phyloP scores from a whole-genome alignment of 2,888 invertebrate species.

The Nephrotoma appendiculata region DNA sequence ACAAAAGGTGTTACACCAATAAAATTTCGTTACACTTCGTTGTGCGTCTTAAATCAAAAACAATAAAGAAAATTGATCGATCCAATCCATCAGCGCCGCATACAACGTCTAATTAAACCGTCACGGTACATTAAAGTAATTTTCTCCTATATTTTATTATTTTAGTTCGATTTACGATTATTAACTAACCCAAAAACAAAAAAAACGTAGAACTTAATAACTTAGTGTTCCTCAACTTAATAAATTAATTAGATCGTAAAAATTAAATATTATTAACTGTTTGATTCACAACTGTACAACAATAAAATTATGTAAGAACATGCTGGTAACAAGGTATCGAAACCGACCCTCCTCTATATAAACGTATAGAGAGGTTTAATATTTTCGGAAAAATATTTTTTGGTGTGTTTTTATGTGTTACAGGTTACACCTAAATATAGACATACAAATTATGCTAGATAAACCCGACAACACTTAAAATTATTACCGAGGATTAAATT shows the following conservation, averaged over 20 bases:
- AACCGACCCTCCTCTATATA: not conserved
- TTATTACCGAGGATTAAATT: not conserved
- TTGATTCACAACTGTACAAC: not conserved
- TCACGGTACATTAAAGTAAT: not conserved
- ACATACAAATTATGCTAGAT: not conserved
- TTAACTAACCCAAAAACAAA: not conserved
- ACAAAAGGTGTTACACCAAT: not conserved
- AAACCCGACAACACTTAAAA: not conserved
- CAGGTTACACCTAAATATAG: not conserved
- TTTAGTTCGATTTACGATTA: not conserved
- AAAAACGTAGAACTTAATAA: not conserved
- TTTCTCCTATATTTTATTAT: not conserved
- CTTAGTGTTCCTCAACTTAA: not conserved
- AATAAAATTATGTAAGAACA: not conserved
- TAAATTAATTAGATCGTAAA: not conserved
- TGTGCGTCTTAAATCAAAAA: not conserved
- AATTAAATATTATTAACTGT: not conserved
- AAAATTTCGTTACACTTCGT: not conserved
- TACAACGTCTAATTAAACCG: not conserved
- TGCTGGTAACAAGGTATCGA: not conserved
- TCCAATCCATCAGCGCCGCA: not conserved
- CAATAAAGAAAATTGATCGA: not conserved
- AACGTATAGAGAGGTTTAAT: not conserved
- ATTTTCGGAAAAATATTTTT: not conserved
- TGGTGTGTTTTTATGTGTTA: not conserved